Evolutionary conservation across 2,888 invertebrate genomes (phyloP).

Genomic region (Perdita meconis): DNA sequence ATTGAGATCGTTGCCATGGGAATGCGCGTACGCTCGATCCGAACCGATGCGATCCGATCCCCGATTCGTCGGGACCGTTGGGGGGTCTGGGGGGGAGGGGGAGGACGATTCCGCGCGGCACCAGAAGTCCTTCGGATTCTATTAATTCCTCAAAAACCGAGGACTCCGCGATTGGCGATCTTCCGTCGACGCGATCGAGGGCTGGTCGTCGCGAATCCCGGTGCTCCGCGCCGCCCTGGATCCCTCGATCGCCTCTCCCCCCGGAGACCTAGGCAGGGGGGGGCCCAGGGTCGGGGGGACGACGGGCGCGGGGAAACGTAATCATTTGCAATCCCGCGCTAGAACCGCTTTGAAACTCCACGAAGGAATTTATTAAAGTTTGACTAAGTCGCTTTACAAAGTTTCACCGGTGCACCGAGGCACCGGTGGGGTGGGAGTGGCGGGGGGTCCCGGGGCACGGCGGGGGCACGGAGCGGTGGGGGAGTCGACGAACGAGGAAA

Average conservation of each 20-base stretch:
- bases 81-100: too few relatives aligned
- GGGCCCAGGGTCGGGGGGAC: slow-evolving; percentile 8
- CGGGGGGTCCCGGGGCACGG: slow-evolving; percentile 32
- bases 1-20: slow-evolving; percentile 82
- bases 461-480: slow-evolving; percentile 31
- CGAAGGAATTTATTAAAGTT: slow-evolving; percentile 83
- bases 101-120: too few relatives aligned
- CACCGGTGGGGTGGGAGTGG: slow-evolving; percentile 33
- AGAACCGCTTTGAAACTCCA: slow-evolving; percentile 80
- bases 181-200: too few relatives aligned
- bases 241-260: neutral
- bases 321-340: slow-evolving; percentile 80
- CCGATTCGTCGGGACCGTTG: neutral
- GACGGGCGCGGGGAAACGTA: slow-evolving; percentile 72
- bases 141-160: too few relatives aligned
- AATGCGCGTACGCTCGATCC: slow-evolving; percentile 73
- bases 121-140: too few relatives aligned
- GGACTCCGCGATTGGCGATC: too few relatives aligned
- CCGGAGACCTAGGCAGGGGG: neutral
- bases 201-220: too few relatives aligned
- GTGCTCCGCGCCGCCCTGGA: neutral
- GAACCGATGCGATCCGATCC: slow-evolving; percentile 3
- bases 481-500: slow-evolving; percentile 44
- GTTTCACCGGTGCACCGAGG: slow-evolving; percentile 72
- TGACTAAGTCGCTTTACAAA: slow-evolving; percentile 83